Base-by-base conservation (phyloP, 2,888 invertebrate genomes). In the Clunio marinus region DNA sequence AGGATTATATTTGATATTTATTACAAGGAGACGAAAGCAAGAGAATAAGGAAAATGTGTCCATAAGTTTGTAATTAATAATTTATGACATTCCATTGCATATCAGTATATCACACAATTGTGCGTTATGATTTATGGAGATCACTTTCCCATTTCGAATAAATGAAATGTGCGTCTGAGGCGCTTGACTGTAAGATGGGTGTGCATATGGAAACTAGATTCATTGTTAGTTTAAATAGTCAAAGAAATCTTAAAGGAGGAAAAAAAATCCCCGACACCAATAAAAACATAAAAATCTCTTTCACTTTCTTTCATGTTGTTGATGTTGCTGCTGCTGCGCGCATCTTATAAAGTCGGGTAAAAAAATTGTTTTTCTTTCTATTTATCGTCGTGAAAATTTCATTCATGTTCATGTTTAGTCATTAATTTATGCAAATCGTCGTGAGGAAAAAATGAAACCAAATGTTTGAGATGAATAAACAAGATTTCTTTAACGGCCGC, bases 1-100 rank as follows among this genome's bases (percentile, higher is more conserved):
- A 66, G 66, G 66, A 66, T 66, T 66, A 66, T 66, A 27, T 66
- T 32, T 55, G 66, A 66, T 66, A 66, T 66, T 66, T 66, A 66
- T 66, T 55, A 66, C 66, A 66, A 2, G 28, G n/a, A 37, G 15
- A 46, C 41, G 62, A 25, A 59, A n/a, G n/a, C n/a, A n/a, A 59
- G 17, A 37, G 62, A 62, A 37, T 13, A n/a, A n/a, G n/a, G n/a
- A 57, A 59, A 32, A 59, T 66, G 10, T 66, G 66, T 66, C 66
- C 66, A 66, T 51, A 35, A 55, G 20, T 51, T 51, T 8, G 66
- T 66, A 66, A 66, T 66, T 66, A 66, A 55, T 66, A 66, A 66
- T 66, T 66, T 66, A 65, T 65, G 37, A 65, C 46, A 24, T 28
- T 15, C 45, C 25, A 15, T 22, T 59, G 10, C 20, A 25, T 57